phyloP scores from a whole-genome alignment of 2,888 invertebrate species.

The Drosophila meridionalis region DNA sequence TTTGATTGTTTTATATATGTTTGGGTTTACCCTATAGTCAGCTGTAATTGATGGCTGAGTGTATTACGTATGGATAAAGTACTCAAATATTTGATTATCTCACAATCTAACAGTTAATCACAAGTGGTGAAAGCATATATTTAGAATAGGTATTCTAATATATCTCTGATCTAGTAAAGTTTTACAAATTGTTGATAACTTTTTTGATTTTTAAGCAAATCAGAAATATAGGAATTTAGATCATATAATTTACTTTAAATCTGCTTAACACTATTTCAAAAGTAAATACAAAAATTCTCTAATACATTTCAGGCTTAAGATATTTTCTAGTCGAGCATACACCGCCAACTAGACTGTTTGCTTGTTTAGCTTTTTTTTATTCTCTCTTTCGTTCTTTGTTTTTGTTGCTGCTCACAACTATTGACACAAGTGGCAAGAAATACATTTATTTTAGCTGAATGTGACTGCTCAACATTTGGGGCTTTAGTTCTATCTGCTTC shows the following conservation, averaged over 20 bases:
- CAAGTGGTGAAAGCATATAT: neutral
- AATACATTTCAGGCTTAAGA: neutral
- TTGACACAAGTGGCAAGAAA: slow-evolving; percentile 73
- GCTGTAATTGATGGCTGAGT: neutral
- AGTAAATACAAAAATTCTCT: neutral
- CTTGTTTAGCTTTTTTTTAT: neutral
- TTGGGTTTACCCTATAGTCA: slow-evolving; percentile 13
- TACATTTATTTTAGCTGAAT: slow-evolving; percentile 29
- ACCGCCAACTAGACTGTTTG: neutral
- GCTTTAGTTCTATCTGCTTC: slow-evolving; percentile 41
- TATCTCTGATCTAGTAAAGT: neutral
- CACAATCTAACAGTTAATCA: neutral
- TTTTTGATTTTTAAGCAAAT: neutral
- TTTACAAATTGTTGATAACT: neutral
- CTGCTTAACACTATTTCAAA: too few species aligned
- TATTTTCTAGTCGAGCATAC: neutral
- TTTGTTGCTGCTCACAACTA: slow-evolving; percentile 43
- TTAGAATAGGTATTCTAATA: neutral
- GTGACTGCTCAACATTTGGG: slow-evolving; percentile 57
- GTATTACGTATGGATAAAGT: neutral
- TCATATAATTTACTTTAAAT: too few species aligned
- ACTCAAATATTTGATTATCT: neutral
- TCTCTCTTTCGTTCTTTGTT: neutral
- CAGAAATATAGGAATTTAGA: neutral
- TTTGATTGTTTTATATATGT: neutral